Conservation (phyloP, 2,888 invertebrate species). For the Eristalis tenax region DNA sequence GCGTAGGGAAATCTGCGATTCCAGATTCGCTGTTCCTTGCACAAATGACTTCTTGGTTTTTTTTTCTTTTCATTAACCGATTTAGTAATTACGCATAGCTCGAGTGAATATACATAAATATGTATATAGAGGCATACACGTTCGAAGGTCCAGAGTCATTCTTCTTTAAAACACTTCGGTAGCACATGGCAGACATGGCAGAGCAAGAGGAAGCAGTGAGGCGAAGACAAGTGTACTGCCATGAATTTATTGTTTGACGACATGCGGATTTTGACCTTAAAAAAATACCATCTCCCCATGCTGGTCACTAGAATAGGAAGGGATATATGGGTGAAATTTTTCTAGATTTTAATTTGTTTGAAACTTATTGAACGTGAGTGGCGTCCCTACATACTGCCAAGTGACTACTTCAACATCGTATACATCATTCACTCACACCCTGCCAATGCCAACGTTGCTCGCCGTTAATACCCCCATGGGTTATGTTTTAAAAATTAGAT, state of each 20-base stretch:
- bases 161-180: slow-evolving; percentile 21
- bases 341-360: slow-evolving; percentile 60
- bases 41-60: slow-evolving; percentile 5
- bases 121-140: slow-evolving; percentile 13
- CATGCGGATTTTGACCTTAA: slow-evolving; percentile 38
- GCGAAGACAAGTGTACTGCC: neutral
- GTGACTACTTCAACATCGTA: slow-evolving; percentile 25
- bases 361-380: slow-evolving; percentile 61
- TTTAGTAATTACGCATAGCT: slow-evolving; percentile 25
- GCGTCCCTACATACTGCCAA: slow-evolving; percentile 27
- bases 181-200: slow-evolving; percentile 4
- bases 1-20: slow-evolving; percentile 44
- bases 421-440: slow-evolving; percentile 1
- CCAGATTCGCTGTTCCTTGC: slow-evolving; percentile 28
- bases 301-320: neutral
- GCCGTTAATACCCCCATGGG: neutral
- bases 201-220: neutral
- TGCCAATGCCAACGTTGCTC: slow-evolving; percentile 15
- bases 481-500: slow-evolving; percentile 66
- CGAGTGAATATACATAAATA: neutral
- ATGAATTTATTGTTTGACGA: slow-evolving; percentile 13
- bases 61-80: slow-evolving; percentile 11
- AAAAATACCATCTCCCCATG: neutral
- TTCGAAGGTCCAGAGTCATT: slow-evolving; percentile 19
- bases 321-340: slow-evolving; percentile 8